Conservation (phyloP, 2,888 invertebrate genomes). For the Caenorhabditis uteleia region DNA sequence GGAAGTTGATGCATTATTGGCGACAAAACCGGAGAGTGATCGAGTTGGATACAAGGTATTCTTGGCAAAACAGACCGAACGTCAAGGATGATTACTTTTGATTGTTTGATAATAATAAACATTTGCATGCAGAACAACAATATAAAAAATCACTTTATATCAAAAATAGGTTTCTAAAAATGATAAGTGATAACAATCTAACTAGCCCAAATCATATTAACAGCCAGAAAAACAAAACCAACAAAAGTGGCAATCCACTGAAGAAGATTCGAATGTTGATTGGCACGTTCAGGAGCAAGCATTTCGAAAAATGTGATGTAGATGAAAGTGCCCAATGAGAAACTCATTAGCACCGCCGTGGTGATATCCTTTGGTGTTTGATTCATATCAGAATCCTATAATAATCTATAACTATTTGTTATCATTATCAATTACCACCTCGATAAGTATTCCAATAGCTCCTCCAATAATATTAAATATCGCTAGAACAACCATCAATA, state of each 20-base stretch:
- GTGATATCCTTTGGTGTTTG: slow-evolving; percentile 48
- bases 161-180: too few species aligned
- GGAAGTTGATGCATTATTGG: too few species aligned
- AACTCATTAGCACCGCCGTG: slow-evolving; percentile 50
- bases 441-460: slow-evolving; percentile 56
- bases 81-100: too few species aligned
- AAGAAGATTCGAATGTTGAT: slow-evolving; percentile 53
- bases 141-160: too few species aligned
- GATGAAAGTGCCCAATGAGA: slow-evolving; percentile 60
- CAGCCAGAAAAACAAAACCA: slow-evolving; percentile 52
- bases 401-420: too few species aligned
- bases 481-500: slow-evolving; percentile 45
- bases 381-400: slow-evolving; percentile 47
- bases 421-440: too few species aligned
- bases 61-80: too few species aligned
- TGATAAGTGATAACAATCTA: too few species aligned
- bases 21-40: too few species aligned
- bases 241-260: slow-evolving; percentile 52
- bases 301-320: slow-evolving; percentile 64
- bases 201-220: slow-evolving; percentile 47
- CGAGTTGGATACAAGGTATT: too few species aligned
- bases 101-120: too few species aligned
- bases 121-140: too few species aligned
- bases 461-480: slow-evolving; percentile 52
- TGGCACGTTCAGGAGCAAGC: slow-evolving; percentile 56